Evolutionary conservation across 2,797 vertebrate genomes (phyloP).

Genomic region (Labroides dimidiatus): DNA sequence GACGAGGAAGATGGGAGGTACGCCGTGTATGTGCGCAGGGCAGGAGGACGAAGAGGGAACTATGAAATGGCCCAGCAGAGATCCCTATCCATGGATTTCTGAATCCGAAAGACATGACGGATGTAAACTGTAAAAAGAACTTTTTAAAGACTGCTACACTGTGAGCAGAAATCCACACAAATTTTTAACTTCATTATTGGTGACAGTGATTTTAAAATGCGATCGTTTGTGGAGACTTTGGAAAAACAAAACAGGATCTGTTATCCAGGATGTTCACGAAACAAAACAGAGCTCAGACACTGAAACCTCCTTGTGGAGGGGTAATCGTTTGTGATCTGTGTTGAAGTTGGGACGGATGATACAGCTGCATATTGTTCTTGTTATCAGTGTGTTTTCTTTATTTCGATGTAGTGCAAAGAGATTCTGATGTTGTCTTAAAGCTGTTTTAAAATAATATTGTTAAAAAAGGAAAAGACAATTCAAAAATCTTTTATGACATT

Average conservation of each 20-base stretch:
- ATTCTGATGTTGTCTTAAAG: slow-evolving; percentile 19
- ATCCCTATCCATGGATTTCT: slow-evolving; percentile 94
- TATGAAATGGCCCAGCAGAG: slow-evolving; percentile 89
- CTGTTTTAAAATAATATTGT: slow-evolving; percentile 4
- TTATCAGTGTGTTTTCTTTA: slow-evolving; percentile 28
- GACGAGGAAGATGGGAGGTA: slow-evolving; percentile 74
- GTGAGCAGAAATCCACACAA: slow-evolving; percentile 1
- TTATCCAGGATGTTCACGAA: not conserved
- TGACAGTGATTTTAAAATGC: slow-evolving; percentile 10
- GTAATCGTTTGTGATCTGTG: not conserved
- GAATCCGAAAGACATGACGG: slow-evolving; percentile 35
- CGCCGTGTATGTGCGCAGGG: slow-evolving; percentile 87
- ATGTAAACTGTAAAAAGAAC: slow-evolving; percentile 2
- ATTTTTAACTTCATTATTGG: slow-evolving; percentile 4
- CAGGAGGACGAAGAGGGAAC: slow-evolving; percentile 79
- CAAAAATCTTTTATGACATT: not conserved
- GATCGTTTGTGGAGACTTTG: not conserved
- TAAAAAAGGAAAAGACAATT: not conserved
- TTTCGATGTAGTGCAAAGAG: slow-evolving; percentile 23
- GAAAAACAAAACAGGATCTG: too few relatives aligned
- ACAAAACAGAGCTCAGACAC: not conserved
- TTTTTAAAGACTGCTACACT: not conserved
- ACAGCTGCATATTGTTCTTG: slow-evolving; percentile 18
- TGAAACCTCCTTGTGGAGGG: slow-evolving; percentile 6
- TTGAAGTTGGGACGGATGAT: slow-evolving; percentile 18